These are phyloP conservation scores for Pocillopora verrucosa DNA, from an alignment of 64 coral and sea anemone species.

Conservation along the genomic window DNA sequence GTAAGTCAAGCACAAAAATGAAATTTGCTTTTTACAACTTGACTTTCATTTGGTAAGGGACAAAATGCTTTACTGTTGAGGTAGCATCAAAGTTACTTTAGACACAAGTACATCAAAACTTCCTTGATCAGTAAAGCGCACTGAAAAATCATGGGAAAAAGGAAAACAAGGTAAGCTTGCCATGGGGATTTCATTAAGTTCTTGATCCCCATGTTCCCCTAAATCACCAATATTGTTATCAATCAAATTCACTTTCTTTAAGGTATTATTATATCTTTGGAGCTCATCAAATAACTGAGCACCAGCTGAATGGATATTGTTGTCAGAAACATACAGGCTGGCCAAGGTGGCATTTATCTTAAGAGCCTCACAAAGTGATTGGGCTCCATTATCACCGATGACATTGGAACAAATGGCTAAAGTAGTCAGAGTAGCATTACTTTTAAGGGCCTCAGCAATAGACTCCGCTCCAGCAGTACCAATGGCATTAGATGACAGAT, in stretches of 20 bases:
- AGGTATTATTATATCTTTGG: background rate
- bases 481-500: too few species aligned
- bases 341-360: background rate
- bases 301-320: background rate
- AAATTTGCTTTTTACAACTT: too few species aligned
- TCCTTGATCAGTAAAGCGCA: too few species aligned
- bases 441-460: too few species aligned
- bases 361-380: background rate
- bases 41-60: too few species aligned
- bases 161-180: background rate
- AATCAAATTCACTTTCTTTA: background rate
- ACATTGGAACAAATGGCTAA: too few species aligned
- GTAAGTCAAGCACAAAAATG: too few species aligned
- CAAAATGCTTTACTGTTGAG: too few species aligned
- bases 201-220: background rate
- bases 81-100: too few species aligned
- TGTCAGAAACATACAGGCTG: background rate
- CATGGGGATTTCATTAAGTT: background rate
- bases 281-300: background rate
- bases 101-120: too few species aligned
- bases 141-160: background rate
- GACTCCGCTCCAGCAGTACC: too few species aligned
- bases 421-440: too few species aligned
- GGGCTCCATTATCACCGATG: background rate
- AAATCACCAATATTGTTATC: background rate